These are phyloP conservation scores for Lydus trimaculatus DNA, from an alignment of 2,888 invertebrate species.

Conservation along the genomic window DNA sequence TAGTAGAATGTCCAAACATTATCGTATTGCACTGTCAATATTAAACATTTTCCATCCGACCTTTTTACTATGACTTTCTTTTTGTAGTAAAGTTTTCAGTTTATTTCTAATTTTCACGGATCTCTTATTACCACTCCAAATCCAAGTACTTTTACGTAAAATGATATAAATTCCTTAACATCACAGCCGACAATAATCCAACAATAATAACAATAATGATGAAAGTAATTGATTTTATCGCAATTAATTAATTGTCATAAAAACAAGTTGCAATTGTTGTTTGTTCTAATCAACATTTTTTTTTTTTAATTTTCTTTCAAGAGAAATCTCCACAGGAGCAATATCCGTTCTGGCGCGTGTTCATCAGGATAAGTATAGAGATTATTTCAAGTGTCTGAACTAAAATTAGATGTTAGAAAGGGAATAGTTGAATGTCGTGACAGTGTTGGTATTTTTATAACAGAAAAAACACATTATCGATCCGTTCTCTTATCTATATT, in stretches of 20 bases:
- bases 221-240: background rate
- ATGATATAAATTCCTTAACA: slow-evolving; percentile 30
- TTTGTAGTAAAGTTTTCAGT: slow-evolving; percentile 25
- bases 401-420: background rate
- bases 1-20: slow-evolving; percentile 24
- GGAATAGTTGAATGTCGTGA: background rate
- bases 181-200: background rate
- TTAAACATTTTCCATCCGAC: slow-evolving; percentile 35
- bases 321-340: background rate
- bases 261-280: background rate
- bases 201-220: background rate
- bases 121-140: slow-evolving; percentile 20
- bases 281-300: too few relatives aligned
- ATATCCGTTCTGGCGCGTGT: slow-evolving; percentile 1
- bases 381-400: slow-evolving; percentile 1
- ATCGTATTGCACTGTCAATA: slow-evolving; percentile 41
- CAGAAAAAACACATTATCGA: background rate
- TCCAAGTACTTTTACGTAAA: slow-evolving; percentile 30
- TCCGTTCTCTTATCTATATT: background rate
- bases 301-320: background rate
- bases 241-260: background rate
- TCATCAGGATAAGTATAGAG: slow-evolving; percentile 5
- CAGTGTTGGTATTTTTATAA: background rate
- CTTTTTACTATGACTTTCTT: slow-evolving; percentile 29
- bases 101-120: background rate